phyloP scores from a whole-genome alignment of 2,797 vertebrate species.

The Phoeniculus purpureus region DNA sequence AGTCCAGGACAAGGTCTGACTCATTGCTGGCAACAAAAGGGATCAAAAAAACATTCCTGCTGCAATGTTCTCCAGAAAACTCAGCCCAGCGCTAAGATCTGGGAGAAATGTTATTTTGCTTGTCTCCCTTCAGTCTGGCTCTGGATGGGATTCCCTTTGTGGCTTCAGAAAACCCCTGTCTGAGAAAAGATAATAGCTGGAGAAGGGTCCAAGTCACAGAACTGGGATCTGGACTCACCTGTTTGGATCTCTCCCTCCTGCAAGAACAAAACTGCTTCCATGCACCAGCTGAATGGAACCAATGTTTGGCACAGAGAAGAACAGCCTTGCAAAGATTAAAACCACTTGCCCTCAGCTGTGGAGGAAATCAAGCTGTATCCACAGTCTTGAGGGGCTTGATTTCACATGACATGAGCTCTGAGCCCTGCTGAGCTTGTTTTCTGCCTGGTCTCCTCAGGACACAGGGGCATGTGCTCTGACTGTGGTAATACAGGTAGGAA shows the following conservation, averaged over 20 bases:
- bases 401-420: neutral
- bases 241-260: neutral
- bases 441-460: neutral
- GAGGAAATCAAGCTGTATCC: neutral
- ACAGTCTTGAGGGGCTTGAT: neutral
- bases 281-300: neutral
- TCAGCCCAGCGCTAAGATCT: neutral
- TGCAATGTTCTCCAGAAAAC: neutral
- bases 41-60: neutral
- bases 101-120: neutral
- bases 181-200: neutral
- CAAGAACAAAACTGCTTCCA: neutral
- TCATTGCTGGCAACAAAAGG: neutral
- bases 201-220: neutral
- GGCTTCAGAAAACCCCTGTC: neutral
- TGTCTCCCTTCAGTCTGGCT: neutral
- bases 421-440: neutral
- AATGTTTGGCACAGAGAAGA: neutral
- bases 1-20: constrained; percentile 13
- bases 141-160: neutral
- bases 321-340: neutral
- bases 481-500: neutral
- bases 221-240: neutral
- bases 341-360: neutral
- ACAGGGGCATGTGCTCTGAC: neutral